These are phyloP conservation scores for Symphodus melops DNA, from an alignment of 2,113 vertebrate species.

Conservation along the genomic window DNA sequence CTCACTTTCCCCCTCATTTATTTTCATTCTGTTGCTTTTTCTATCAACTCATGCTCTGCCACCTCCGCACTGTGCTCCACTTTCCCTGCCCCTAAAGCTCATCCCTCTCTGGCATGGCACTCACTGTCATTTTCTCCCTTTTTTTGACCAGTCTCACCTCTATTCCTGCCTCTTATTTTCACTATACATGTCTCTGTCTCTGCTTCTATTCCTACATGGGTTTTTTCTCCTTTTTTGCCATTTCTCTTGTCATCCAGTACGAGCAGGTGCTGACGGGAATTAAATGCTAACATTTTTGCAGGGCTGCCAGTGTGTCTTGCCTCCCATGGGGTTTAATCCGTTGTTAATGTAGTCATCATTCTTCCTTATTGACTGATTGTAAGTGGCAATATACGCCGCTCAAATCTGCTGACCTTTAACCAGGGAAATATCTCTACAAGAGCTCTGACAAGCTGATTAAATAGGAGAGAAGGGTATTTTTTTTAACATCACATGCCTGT, in stretches of 20 bases:
- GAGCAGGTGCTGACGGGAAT: conserved; percentile 40
- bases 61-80: conserved; percentile 46
- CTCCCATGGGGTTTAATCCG: conserved; percentile 27
- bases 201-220: not conserved
- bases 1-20: conserved; percentile 51
- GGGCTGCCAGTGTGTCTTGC: not conserved
- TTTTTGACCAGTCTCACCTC: conserved; percentile 43
- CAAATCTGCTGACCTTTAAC: conserved; percentile 29
- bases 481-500: not conserved
- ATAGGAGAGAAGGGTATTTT: not conserved
- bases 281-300: conserved; percentile 31
- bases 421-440: not conserved
- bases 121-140: conserved; percentile 41
- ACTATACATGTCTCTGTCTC: conserved; percentile 1
- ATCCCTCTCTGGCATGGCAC: conserved; percentile 30
- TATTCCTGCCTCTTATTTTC: conserved; percentile 44
- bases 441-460: not conserved
- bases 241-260: conserved; percentile 2
- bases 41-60: conserved; percentile 49
- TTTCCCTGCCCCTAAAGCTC: conserved; percentile 37
- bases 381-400: conserved; percentile 16
- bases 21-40: conserved; percentile 48
- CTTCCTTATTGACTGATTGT: conserved; percentile 33
- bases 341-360: conserved; percentile 44
- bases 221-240: not conserved